Percentiles rank a stretch among this genome's conserved stretches.
Evolutionary conservation across 2,888 invertebrate species (phyloP).

Genomic region (Tetanocera ferruginea): DNA sequence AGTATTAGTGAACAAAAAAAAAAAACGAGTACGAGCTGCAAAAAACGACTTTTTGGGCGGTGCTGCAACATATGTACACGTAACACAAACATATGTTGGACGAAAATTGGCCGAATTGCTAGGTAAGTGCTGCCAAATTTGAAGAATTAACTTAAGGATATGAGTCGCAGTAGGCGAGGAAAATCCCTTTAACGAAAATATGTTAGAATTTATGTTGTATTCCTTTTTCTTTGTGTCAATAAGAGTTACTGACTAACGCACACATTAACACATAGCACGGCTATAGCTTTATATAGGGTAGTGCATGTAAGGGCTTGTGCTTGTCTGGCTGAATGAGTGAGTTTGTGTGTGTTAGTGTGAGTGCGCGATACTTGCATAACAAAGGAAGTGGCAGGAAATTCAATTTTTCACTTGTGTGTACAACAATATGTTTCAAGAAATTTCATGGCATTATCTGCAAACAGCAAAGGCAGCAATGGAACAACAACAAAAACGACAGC

Average conservation of each 20-base stretch:
- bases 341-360: neutral
- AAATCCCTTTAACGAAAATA: neutral
- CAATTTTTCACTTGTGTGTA: conserved; percentile 29
- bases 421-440: conserved; percentile 23
- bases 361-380: conserved; percentile 17
- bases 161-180: neutral
- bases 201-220: too few species aligned
- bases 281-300: neutral
- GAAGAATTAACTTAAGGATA: neutral
- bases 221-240: too few species aligned
- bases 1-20: neutral
- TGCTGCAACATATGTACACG: conserved; percentile 2
- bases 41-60: conserved; percentile 15
- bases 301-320: neutral
- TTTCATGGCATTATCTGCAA: conserved; percentile 5
- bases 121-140: conserved; percentile 8
- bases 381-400: conserved; percentile 23
- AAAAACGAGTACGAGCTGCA: neutral
- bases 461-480: neutral
- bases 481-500: neutral
- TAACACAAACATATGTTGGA: conserved; percentile 34
- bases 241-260: neutral
- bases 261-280: conserved; percentile 4
- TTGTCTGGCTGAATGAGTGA: neutral
- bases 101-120: conserved; percentile 28